These are phyloP conservation scores for Leptoteleia sp. DNA, from an alignment of 1,140 invertebrate genomes.

Conservation along the genomic window DNA sequence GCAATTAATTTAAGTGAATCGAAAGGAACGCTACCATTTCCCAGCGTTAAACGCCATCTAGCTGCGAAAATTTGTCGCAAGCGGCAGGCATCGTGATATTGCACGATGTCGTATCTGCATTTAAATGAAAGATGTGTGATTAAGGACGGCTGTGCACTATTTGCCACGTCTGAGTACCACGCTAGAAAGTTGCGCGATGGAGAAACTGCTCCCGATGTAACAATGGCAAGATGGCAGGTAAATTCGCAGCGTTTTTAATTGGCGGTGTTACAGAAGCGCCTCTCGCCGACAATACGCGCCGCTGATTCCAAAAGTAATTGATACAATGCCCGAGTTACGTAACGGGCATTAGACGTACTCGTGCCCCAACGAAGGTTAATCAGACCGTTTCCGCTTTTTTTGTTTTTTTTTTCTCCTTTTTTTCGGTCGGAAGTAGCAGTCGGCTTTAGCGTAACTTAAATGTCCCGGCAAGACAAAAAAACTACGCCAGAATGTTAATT, in stretches of 20 bases:
- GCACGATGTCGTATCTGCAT: slow-evolving; percentile 47
- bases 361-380: slow-evolving; percentile 48
- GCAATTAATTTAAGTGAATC: neutral
- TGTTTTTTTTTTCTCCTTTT: neutral
- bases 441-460: slow-evolving; percentile 31
- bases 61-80: slow-evolving; percentile 4
- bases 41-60: slow-evolving; percentile 1
- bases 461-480: neutral
- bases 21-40: neutral
- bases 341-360: slow-evolving; percentile 39
- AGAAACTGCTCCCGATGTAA: slow-evolving; percentile 65
- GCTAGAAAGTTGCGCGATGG: slow-evolving; percentile 68
- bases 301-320: slow-evolving; percentile 59
- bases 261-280: slow-evolving; percentile 62
- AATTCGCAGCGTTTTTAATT: slow-evolving; percentile 67
- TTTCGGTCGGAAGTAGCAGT: no score
- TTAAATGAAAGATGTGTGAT: slow-evolving; percentile 69
- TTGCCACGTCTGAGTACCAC: slow-evolving; percentile 54
- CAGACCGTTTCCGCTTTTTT: slow-evolving; percentile 43
- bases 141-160: slow-evolving; percentile 65
- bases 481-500: slow-evolving; percentile 34
- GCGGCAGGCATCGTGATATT: slow-evolving; percentile 15
- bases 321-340: slow-evolving; percentile 51
- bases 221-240: slow-evolving; percentile 66
- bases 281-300: slow-evolving; percentile 52